Conservation (phyloP, 2,797 vertebrate genomes). For the Trachops cirrhosus region DNA sequence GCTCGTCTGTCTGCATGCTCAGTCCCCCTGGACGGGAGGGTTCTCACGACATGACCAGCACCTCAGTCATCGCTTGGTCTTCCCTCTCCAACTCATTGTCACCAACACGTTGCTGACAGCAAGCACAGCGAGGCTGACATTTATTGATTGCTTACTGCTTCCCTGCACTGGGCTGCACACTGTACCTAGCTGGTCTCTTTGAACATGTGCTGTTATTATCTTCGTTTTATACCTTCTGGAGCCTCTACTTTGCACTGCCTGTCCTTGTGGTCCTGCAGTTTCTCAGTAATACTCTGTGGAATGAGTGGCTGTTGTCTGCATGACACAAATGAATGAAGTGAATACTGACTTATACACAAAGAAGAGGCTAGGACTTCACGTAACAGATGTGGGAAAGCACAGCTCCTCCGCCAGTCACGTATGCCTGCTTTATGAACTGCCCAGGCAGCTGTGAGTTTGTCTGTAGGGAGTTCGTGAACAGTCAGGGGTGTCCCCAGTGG, state of each 20-base stretch:
- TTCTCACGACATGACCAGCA: neutral
- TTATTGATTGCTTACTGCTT: neutral
- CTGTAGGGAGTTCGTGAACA: neutral
- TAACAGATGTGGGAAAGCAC: neutral
- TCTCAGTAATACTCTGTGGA: neutral
- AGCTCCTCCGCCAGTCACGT: neutral
- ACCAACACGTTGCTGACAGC: neutral
- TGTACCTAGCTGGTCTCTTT: neutral
- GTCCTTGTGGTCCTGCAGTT: neutral
- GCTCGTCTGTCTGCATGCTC: neutral
- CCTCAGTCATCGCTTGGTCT: neutral
- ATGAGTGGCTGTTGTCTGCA: neutral
- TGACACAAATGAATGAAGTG: constrained; percentile 10
- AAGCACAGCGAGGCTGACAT: no score
- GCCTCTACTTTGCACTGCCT: neutral
- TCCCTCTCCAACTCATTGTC: neutral
- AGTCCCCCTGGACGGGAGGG: neutral
- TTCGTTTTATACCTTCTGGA: neutral
- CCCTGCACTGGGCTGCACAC: neutral
- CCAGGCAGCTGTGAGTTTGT: neutral
- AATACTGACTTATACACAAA: neutral
- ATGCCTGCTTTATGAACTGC: neutral
- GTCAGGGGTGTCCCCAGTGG: neutral
- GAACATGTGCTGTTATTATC: neutral
- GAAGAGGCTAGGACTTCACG: neutral